A percentile compares a stretch with the other conserved stretches of the same genome.
Evolutionary conservation across 2,113 vertebrate genomes (phyloP).

Genomic region (Clarias macrocephalus): DNA sequence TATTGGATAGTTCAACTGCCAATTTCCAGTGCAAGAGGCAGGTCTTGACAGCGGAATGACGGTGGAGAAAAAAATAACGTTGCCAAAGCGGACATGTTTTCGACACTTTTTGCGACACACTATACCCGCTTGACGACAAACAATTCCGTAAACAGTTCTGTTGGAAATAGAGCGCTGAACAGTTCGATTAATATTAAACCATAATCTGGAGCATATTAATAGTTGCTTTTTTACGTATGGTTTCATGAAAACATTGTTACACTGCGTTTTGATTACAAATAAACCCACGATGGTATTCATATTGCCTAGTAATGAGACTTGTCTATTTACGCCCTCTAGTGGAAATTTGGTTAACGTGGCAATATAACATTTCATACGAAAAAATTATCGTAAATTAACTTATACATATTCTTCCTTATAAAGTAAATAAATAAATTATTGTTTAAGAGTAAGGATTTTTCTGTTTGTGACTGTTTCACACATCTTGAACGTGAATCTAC

Average conservation of each 20-base stretch:
- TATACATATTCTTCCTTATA: too few species aligned
- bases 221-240: not conserved
- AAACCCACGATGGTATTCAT: not conserved
- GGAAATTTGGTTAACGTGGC: not conserved
- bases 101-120: constrained; percentile 47
- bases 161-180: too few species aligned
- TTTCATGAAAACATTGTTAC: not conserved
- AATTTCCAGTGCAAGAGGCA: not conserved
- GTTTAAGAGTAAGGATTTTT: not conserved
- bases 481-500: not conserved
- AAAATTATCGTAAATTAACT: not conserved
- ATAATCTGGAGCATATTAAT: not conserved
- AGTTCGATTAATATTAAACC: not conserved
- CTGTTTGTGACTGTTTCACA: not conserved
- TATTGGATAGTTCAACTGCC: not conserved
- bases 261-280: not conserved
- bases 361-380: not conserved
- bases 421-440: not conserved
- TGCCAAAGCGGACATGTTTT: constrained; percentile 20
- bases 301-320: not conserved
- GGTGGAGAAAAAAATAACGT: not conserved
- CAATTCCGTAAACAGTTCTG: not conserved
- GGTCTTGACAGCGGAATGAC: not conserved
- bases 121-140: constrained; percentile 37
- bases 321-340: constrained; percentile 20